phyloP scores from a whole-genome alignment of 2,888 invertebrate genomes.

The Synanthedon tipuliformis region DNA sequence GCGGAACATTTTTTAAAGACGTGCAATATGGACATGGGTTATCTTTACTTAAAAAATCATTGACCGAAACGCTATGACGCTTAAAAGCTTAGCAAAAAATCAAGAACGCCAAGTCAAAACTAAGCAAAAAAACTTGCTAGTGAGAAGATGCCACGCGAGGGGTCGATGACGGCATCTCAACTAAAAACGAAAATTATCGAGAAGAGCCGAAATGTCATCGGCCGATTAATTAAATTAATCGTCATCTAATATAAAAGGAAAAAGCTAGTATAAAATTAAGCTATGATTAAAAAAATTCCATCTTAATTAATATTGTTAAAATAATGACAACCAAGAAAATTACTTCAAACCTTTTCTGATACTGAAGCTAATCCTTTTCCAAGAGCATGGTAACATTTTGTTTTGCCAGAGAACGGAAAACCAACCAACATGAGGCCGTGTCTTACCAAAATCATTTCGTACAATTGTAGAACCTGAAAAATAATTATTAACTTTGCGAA shows the following conservation, averaged over 20 bases:
- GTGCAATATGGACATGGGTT: too few species aligned
- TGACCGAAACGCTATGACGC: too few species aligned
- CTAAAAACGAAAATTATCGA: neutral
- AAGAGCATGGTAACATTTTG: slow-evolving; percentile 85
- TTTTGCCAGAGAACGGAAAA: slow-evolving; percentile 92
- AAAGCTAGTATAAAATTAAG: neutral
- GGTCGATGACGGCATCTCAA: too few species aligned
- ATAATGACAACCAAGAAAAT: neutral
- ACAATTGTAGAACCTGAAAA: slow-evolving; percentile 74
- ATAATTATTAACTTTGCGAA: too few species aligned
- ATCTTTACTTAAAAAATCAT: too few species aligned
- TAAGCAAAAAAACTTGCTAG: too few species aligned
- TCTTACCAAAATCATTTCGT: slow-evolving; percentile 94
- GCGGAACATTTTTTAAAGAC: too few species aligned
- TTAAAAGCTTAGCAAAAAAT: too few species aligned
- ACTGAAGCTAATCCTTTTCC: slow-evolving; percentile 83
- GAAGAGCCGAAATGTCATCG: neutral
- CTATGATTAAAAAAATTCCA: too few species aligned
- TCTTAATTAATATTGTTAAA: neutral
- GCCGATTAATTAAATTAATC: neutral
- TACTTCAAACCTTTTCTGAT: slow-evolving; percentile 72
- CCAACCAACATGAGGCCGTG: slow-evolving; percentile 97
- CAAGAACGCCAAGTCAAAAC: too few species aligned
- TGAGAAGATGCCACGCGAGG: too few species aligned
- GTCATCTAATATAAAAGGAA: too few species aligned